phyloP scores from a whole-genome alignment of 2,113 vertebrate genomes.

The Lepus timidus region DNA sequence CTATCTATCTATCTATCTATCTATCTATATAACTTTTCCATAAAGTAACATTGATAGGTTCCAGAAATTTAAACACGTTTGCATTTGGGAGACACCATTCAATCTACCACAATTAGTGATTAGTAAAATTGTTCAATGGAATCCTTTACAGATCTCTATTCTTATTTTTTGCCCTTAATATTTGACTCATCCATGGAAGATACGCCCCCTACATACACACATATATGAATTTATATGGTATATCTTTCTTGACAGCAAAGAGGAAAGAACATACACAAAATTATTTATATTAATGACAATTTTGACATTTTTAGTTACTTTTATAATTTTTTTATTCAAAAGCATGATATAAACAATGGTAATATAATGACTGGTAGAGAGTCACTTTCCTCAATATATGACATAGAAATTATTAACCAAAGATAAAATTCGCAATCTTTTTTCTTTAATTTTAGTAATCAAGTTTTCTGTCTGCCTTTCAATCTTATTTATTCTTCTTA shows the following conservation, averaged over 20 bases:
- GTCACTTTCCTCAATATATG: neutral
- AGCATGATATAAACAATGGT: neutral
- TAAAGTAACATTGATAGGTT: neutral
- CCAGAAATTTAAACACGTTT: neutral
- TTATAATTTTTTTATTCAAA: conserved; percentile 13
- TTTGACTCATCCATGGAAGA: neutral
- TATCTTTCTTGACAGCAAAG: neutral
- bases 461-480: conserved; percentile 31
- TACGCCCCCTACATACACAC: neutral
- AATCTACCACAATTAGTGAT: neutral
- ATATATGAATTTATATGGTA: too few species aligned
- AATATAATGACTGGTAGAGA: neutral
- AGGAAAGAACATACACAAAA: neutral
- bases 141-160: neutral
- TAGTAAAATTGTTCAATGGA: neutral
- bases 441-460: neutral
- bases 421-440: neutral
- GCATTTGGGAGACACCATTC: neutral
- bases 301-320: neutral
- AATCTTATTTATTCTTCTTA: conserved; percentile 16
- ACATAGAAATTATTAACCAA: neutral
- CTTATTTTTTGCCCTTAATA: neutral
- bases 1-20: too few species aligned
- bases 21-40: neutral
- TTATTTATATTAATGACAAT: neutral